These are phyloP conservation scores for Rhopilema esculentum DNA, from an alignment of 30 jellyfish, hydroid and myxozoan species.

Conservation along the genomic window DNA sequence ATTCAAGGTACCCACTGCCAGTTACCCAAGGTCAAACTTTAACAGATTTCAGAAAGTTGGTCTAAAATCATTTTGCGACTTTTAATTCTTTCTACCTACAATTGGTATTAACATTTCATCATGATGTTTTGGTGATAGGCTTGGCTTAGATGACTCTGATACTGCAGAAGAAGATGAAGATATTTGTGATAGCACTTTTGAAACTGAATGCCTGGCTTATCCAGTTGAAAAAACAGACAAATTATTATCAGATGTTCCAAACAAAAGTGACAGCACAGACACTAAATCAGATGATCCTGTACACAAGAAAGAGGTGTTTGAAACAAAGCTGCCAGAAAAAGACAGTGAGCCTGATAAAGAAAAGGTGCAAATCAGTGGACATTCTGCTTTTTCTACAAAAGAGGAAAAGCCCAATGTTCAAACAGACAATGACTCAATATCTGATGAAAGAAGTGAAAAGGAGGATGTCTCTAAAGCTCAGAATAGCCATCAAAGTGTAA, in stretches of 20 bases:
- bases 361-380: too few species aligned
- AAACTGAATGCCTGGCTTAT: constrained; percentile 1
- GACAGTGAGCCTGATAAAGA: too few species aligned
- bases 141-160: constrained; percentile 25
- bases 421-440: too few species aligned
- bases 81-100: too few species aligned
- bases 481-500: not conserved
- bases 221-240: not conserved
- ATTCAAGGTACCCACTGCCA: too few species aligned
- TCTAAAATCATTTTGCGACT: too few species aligned
- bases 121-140: not conserved
- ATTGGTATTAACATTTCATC: not conserved
- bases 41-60: too few species aligned
- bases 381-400: too few species aligned
- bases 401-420: too few species aligned
- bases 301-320: not conserved
- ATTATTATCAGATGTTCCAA: not conserved
- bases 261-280: not conserved
- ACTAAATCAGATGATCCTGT: not conserved
- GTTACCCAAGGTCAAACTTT: too few species aligned
- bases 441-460: not conserved
- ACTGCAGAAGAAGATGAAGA: constrained; percentile 16
- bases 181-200: not conserved
- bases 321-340: too few species aligned
- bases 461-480: not conserved